A percentile compares a stretch with the other conserved stretches of the same genome.
phyloP scores from a whole-genome alignment of 2,888 invertebrate species.

The Lacanobia oleracea region DNA sequence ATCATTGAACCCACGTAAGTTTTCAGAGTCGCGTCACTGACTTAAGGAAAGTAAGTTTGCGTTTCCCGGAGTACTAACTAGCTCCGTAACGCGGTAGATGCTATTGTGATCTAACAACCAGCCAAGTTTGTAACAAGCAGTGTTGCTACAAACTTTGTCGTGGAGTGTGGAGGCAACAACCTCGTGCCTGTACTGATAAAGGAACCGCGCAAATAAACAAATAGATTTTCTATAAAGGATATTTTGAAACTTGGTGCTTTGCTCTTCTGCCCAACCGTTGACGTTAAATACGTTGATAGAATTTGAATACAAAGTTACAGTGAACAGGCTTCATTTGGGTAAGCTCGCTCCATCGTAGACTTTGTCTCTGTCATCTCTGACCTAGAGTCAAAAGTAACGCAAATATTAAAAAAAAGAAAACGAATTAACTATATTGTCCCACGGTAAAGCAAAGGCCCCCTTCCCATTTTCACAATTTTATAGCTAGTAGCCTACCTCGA shows the following conservation, averaged over 20 bases:
- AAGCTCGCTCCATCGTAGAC: no score
- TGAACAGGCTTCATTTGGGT: no score
- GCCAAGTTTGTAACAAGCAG: constrained; percentile 53
- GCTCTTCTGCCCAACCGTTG: not conserved
- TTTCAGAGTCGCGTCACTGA: constrained; percentile 30
- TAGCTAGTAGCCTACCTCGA: no score
- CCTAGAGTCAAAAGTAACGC: no score
- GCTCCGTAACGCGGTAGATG: constrained; percentile 44
- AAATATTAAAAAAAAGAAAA: no score
- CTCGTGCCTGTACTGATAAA: constrained; percentile 33
- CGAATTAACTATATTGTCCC: no score
- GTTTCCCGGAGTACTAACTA: constrained; percentile 41
- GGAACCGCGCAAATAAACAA: constrained; percentile 33
- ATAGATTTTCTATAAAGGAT: constrained; percentile 22
- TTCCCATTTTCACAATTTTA: no score
- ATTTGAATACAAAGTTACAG: no score
- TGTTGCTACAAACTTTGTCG: constrained; percentile 46
- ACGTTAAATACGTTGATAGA: not conserved
- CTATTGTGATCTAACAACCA: constrained; percentile 52
- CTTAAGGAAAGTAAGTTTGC: constrained; percentile 37
- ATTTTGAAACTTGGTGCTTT: not conserved
- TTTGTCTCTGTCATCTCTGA: no score
- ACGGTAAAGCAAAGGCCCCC: no score
- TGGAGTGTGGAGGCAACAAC: constrained; percentile 42
- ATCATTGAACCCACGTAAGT: constrained; percentile 44